Evolutionary conservation across 2,797 vertebrate genomes (phyloP), one percentile per base, ranked within the genome.

Genomic region (Champsocephalus esox): DNA sequence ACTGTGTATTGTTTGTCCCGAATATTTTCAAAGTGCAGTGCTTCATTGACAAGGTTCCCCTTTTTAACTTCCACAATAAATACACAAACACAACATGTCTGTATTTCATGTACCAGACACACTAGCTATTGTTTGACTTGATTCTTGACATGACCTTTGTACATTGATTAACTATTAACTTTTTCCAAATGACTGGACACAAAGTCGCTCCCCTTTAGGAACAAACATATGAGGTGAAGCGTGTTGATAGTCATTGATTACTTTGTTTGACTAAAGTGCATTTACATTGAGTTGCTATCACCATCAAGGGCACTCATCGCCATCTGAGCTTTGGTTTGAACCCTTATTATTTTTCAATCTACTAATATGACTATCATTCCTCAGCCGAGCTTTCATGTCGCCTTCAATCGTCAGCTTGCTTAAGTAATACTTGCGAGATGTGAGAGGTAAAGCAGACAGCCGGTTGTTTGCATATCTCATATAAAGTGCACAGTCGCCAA

Each of bases 131-230:
- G 21, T 48, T 60, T 13, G 19, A 34, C 43, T 66, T 34, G 17
- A 48, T 55, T 50, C 46, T 5, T 60, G 11, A 49, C 63, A 10
- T 19, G 5, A 45, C 14, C 10, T n/a, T 11, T 69, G 9, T 46
- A 65, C 43, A 21, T 55, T 46, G 70, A 71, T 77, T 51, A 66
- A 60, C 46, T 38, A 45, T 76, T 67, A 61, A 59, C 44, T 28
- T 38, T 54, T 70, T 61, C 61, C 12, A 52, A 59, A 43, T 59
- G 56, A 66, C 61, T 11, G 21, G 21, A 34, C 34, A 50, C 17
- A 5, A 46, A 48, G 21, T 67, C 73, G 57, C 58, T 56, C n/a
- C 38, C 13, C 41, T 45, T 9, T 38, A 54, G 63, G 45, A 68
- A 56, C 58, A 73, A 73, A 70, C 58, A 16, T 16, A 48, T 58